Conservation (phyloP, 1,140 invertebrate genomes). For the Drosophila simulans region DNA sequence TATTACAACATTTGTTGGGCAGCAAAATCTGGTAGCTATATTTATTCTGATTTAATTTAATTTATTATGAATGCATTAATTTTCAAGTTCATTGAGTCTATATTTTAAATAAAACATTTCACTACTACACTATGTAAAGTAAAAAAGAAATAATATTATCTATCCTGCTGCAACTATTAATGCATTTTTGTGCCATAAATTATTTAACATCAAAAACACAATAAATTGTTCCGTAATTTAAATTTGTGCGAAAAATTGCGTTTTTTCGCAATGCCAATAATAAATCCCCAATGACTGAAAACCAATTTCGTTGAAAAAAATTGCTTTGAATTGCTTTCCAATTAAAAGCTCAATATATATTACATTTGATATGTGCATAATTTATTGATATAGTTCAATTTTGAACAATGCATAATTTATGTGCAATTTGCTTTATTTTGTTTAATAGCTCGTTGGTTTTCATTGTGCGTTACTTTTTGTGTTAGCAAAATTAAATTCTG, state of each 20-base stretch:
- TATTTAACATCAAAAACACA: no score
- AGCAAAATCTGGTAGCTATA: background rate
- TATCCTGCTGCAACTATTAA: no score
- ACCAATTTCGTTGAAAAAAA: background rate
- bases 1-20: background rate
- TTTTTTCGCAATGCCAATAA: background rate
- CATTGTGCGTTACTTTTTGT: constrained; percentile 2
- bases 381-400: background rate
- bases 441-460: background rate
- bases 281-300: background rate
- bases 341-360: background rate
- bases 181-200: no score
- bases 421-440: background rate
- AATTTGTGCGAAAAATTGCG: background rate
- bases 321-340: background rate
- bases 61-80: no score
- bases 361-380: background rate
- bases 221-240: background rate
- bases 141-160: no score
- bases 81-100: no score
- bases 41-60: no score
- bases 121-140: no score
- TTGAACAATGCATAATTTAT: constrained; percentile 2
- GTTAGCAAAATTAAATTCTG: constrained; percentile 27
- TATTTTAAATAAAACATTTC: no score